phyloP scores from a whole-genome alignment of 2,888 invertebrate species.

The Chymomyza caudatula region DNA sequence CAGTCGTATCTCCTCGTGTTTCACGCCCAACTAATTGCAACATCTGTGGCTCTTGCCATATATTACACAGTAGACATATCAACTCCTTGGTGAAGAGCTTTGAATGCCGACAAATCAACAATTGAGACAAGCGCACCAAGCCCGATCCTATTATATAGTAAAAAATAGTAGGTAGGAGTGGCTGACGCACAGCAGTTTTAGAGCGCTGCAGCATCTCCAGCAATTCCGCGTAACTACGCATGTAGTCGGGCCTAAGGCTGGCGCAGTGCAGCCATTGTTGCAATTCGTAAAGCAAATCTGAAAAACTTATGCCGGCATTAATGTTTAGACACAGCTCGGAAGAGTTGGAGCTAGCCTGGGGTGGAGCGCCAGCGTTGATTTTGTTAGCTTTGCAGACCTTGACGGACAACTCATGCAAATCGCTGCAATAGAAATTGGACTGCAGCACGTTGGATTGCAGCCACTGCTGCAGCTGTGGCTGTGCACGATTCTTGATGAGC shows the following conservation, averaged over 20 bases:
- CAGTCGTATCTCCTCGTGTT: not conserved
- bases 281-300: slow-evolving; percentile 66
- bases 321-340: slow-evolving; percentile 34
- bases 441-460: slow-evolving; percentile 78
- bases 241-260: slow-evolving; percentile 56
- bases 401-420: slow-evolving; percentile 57
- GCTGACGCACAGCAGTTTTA: slow-evolving; percentile 49
- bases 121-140: slow-evolving; percentile 69
- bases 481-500: slow-evolving; percentile 79
- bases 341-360: slow-evolving; percentile 15
- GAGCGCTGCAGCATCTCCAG: slow-evolving; percentile 47
- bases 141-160: slow-evolving; percentile 65
- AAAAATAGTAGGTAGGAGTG: slow-evolving; percentile 66
- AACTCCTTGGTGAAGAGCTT: slow-evolving; percentile 51
- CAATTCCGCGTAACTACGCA: slow-evolving; percentile 41
- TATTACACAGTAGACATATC: slow-evolving; percentile 45
- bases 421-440: slow-evolving; percentile 59
- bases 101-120: slow-evolving; percentile 67
- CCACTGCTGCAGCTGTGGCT: slow-evolving; percentile 81
- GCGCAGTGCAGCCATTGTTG: slow-evolving; percentile 74
- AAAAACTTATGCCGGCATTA: slow-evolving; percentile 41
- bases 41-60: slow-evolving; percentile 43
- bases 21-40: not conserved
- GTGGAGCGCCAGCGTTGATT: slow-evolving; percentile 32
- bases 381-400: slow-evolving; percentile 63